Percentiles rank a stretch among this genome's conserved stretches.
Evolutionary conservation across 1,140 invertebrate species (phyloP).

Genomic region (Venustaconcha ellipsiformis): DNA sequence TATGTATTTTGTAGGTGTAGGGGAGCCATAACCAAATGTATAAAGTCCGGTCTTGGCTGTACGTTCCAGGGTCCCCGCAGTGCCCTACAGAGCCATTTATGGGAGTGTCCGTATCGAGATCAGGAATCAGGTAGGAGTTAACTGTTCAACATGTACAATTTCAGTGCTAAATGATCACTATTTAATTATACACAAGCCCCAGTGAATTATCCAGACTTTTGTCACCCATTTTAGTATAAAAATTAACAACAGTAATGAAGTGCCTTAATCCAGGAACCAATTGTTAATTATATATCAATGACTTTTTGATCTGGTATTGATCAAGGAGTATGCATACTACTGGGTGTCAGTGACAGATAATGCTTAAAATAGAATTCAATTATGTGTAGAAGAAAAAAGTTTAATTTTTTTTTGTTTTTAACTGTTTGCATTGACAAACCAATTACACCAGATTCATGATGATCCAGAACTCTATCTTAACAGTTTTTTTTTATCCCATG

Average conservation of each 20-base stretch:
- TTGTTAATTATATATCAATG: too few relatives aligned
- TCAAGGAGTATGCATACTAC: too few relatives aligned
- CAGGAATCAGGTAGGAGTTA: conserved; percentile 52
- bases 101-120: conserved; percentile 66
- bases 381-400: too few relatives aligned
- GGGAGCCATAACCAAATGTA: conserved; percentile 64
- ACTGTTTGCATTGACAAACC: too few relatives aligned
- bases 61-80: conserved; percentile 69
- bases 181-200: not conserved
- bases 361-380: too few relatives aligned
- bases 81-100: conserved; percentile 67
- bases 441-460: too few relatives aligned
- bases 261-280: too few relatives aligned
- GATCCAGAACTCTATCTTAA: too few relatives aligned
- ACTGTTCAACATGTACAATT: not conserved
- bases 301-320: too few relatives aligned
- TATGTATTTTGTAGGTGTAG: conserved; percentile 57
- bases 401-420: too few relatives aligned
- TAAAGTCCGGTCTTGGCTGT: conserved; percentile 67
- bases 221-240: not conserved
- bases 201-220: not conserved
- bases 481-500: not conserved
- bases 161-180: not conserved
- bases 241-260: not conserved
- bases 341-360: too few relatives aligned